A percentile compares a stretch with the other conserved stretches of the same genome.
These are phyloP conservation scores for Drosophila bocqueti DNA, from an alignment of 1,140 invertebrate species.

Conservation along the genomic window DNA sequence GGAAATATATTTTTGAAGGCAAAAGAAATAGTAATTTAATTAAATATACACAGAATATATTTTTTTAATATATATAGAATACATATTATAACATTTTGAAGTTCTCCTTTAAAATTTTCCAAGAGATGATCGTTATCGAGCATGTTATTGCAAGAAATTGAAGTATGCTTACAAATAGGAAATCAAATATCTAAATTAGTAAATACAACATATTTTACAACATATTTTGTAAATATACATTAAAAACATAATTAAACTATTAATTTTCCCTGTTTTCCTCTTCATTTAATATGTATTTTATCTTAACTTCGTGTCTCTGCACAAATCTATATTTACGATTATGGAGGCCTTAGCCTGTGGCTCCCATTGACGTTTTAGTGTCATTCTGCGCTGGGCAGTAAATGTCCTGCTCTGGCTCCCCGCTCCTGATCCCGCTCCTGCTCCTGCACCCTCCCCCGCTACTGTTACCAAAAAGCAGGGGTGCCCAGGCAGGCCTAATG, in stretches of 20 bases:
- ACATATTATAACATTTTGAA: background rate
- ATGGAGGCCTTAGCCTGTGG: constrained; percentile 62
- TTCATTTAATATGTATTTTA: constrained; percentile 6
- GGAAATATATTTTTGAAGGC: too few species aligned
- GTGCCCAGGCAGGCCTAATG: constrained; percentile 47
- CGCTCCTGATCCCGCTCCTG: too few species aligned
- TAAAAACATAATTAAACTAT: background rate
- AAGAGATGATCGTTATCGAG: background rate
- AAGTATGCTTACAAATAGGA: too few species aligned
- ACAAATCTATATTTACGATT: constrained; percentile 81
- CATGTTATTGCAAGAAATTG: too few species aligned
- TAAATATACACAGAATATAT: background rate
- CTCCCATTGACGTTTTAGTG: constrained; percentile 70
- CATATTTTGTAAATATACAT: background rate
- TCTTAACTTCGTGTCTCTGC: constrained; percentile 37
- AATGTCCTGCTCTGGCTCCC: constrained; percentile 42
- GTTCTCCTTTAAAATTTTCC: background rate
- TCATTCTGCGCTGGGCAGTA: constrained; percentile 70
- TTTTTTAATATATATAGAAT: background rate
- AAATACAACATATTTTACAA: background rate
- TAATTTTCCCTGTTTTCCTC: background rate
- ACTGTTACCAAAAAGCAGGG: background rate
- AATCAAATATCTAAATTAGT: too few species aligned
- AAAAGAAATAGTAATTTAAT: too few species aligned
- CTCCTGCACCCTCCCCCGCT: background rate